Percentiles rank a stretch among this genome's conserved stretches.
These are phyloP conservation scores for Malacosoma neustria DNA, from an alignment of 2,888 invertebrate genomes.

Conservation along the genomic window DNA sequence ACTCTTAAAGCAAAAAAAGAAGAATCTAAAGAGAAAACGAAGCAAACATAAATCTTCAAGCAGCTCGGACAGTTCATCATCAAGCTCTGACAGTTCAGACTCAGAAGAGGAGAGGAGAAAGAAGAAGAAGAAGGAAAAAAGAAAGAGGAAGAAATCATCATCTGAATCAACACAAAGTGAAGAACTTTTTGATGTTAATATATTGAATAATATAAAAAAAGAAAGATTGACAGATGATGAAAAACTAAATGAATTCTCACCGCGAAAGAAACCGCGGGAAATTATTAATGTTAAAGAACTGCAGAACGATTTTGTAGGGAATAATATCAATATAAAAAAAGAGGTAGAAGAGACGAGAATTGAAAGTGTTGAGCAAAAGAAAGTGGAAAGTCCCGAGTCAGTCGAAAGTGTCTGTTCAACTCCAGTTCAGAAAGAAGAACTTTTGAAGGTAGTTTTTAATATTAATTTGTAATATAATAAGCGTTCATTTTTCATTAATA, in stretches of 20 bases:
- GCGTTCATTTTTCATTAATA: too few relatives aligned
- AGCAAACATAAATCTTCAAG: slow-evolving; percentile 39
- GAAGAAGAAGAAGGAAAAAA: slow-evolving; percentile 27
- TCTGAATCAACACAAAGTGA: slow-evolving; percentile 42
- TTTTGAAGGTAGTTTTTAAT: slow-evolving; percentile 19
- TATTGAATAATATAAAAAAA: slow-evolving; percentile 60
- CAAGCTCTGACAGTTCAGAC: slow-evolving; percentile 22
- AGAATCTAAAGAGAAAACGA: slow-evolving; percentile 44
- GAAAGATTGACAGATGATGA: slow-evolving; percentile 60
- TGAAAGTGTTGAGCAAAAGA: slow-evolving; percentile 7
- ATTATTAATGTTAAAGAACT: slow-evolving; percentile 64
- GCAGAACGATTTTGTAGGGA: slow-evolving; percentile 59
- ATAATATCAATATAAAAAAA: slow-evolving; percentile 49
- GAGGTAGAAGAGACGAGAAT: slow-evolving; percentile 27
- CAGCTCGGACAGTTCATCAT: slow-evolving; percentile 31
- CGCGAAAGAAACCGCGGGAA: slow-evolving; percentile 43
- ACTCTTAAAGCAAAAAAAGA: slow-evolving; percentile 41
- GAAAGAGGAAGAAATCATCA: slow-evolving; percentile 34
- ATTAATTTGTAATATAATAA: too few relatives aligned
- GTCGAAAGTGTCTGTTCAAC: slow-evolving; percentile 3
- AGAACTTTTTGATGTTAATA: slow-evolving; percentile 53
- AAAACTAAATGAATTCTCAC: slow-evolving; percentile 46
- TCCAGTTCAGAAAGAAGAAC: slow-evolving; percentile 4
- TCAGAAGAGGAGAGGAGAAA: slow-evolving; percentile 22
- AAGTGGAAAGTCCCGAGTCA: slow-evolving; percentile 8